A percentile compares a stretch with the other conserved stretches of the same genome.
These are phyloP conservation scores for Epizoanthus fatuus DNA, from an alignment of 92 coral and sea anemone species.

Conservation along the genomic window DNA sequence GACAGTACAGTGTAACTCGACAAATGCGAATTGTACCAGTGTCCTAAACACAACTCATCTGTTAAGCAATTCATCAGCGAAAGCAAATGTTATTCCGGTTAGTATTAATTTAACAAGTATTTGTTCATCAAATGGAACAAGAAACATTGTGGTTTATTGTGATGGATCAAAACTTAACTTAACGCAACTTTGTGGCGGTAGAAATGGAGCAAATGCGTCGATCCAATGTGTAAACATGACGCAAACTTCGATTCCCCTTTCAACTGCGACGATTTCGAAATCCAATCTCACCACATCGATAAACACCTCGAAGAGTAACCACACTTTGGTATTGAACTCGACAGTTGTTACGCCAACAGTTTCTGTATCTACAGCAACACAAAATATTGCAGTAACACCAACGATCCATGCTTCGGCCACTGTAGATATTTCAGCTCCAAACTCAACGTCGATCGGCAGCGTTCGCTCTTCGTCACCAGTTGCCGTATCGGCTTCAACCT, in stretches of 20 bases:
- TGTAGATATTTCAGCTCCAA: not conserved
- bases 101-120: conserved; percentile 74
- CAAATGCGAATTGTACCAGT: conserved; percentile 45
- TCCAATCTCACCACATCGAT: conserved; percentile 34
- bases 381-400: conserved; percentile 5
- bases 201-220: conserved; percentile 52
- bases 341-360: conserved; percentile 7
- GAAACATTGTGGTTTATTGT: conserved; percentile 36
- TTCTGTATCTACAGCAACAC: conserved; percentile 30
- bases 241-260: conserved; percentile 28
- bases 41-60: conserved; percentile 56
- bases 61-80: conserved; percentile 34
- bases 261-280: conserved; percentile 50
- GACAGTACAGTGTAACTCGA: conserved; percentile 67
- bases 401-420: not conserved
- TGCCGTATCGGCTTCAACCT: not conserved
- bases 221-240: conserved; percentile 72
- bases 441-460: not conserved
- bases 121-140: conserved; percentile 62
- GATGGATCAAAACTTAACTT: conserved; percentile 78
- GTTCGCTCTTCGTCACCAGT: conserved; percentile 13
- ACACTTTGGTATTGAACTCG: not conserved
- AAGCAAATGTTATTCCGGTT: conserved; percentile 35
- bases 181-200: conserved; percentile 67
- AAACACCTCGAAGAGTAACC: conserved; percentile 13